Percentiles rank a stretch among this genome's conserved stretches.
Evolutionary conservation across 2,113 vertebrate species (phyloP).

Genomic region (Pterocles orientalis): DNA sequence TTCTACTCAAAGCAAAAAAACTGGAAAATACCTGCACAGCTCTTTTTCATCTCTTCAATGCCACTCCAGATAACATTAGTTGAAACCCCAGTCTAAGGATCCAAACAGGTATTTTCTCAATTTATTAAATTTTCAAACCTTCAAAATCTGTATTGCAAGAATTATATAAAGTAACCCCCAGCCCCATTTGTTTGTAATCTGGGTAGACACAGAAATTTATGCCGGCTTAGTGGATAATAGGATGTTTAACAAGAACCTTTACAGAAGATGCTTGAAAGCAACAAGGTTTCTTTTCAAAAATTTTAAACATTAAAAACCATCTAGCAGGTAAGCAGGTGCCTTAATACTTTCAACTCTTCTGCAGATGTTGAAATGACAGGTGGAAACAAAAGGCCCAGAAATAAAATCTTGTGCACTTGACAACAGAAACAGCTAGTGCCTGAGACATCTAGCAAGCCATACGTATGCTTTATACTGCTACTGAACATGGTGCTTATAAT

Average conservation of each 20-base stretch:
- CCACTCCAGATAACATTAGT: neutral
- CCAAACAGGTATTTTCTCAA: neutral
- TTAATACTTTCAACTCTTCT: neutral
- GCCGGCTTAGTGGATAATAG: neutral
- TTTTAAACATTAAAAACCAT: neutral
- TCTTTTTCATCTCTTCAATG: neutral
- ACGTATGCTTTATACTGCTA: fast-evolving
- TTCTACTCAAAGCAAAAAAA: neutral
- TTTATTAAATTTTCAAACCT: neutral
- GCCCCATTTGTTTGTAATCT: neutral
- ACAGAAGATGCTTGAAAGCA: neutral
- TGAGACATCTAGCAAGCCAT: neutral
- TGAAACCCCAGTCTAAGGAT: neutral
- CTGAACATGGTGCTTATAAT: neutral
- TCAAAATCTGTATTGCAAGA: neutral
- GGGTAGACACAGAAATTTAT: neutral
- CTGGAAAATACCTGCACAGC: neutral
- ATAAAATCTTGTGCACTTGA: neutral
- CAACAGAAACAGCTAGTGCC: neutral
- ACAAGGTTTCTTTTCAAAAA: neutral
- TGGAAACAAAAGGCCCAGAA: neutral
- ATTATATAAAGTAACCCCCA: neutral
- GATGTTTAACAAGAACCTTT: neutral
- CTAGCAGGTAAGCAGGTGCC: neutral
- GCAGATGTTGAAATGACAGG: neutral